phyloP scores from a whole-genome alignment of 2,888 invertebrate genomes.

The Hedychridium roseum region DNA sequence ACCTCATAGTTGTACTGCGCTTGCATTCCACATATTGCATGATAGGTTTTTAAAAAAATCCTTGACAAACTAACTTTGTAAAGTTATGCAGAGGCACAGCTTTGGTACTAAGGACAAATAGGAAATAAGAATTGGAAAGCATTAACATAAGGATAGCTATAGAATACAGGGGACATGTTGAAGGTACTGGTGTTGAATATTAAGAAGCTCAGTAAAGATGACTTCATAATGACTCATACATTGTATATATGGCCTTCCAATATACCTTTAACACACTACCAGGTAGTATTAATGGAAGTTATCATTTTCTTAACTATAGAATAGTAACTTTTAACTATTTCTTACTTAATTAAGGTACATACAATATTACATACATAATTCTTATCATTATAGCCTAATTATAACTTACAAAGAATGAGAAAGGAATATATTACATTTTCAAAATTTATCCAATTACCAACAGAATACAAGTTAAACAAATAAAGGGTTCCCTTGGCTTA shows the following conservation, averaged over 20 bases:
- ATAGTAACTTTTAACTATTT: neutral
- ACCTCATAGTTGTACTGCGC: too few species aligned
- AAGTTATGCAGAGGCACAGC: too few species aligned
- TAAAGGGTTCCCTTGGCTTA: constrained; percentile 20
- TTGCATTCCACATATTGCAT: too few species aligned
- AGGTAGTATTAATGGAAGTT: constrained; percentile 14
- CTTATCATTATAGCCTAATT: neutral
- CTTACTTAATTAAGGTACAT: too few species aligned
- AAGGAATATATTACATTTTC: neutral
- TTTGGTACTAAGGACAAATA: too few species aligned
- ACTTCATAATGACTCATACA: constrained; percentile 52
- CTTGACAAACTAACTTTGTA: too few species aligned
- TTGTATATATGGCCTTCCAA: constrained; percentile 21
- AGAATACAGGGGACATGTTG: constrained; percentile 21
- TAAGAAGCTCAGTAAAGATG: constrained; percentile 50
- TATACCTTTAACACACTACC: too few species aligned
- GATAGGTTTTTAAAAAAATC: too few species aligned
- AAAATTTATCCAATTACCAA: neutral
- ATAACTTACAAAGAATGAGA: neutral
- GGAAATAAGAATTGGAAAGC: constrained; percentile 18
- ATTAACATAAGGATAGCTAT: constrained; percentile 20
- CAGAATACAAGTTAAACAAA: neutral
- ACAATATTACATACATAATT: constrained; percentile 12
- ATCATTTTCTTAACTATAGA: constrained; percentile 4
- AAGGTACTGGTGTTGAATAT: constrained; percentile 44